phyloP scores from a whole-genome alignment of 2,797 vertebrate genomes.

The Tragelaphus oryx region DNA sequence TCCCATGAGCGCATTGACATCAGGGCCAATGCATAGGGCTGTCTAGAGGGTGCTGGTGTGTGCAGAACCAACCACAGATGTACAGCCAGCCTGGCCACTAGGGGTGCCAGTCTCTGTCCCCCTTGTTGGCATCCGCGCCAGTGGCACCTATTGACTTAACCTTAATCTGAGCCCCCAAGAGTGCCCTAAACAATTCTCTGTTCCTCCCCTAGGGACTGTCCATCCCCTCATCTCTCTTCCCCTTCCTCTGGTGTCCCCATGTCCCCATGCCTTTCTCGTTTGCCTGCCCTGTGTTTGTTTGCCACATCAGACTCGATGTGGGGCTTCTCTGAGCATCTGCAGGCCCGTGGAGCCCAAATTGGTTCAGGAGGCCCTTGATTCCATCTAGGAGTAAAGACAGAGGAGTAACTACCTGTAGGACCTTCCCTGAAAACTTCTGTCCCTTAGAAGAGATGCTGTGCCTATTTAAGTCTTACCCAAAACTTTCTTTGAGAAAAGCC shows the following conservation, averaged over 20 bases:
- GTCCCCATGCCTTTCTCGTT: neutral
- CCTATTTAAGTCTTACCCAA: neutral
- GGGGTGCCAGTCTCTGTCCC: neutral
- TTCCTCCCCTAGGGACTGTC: neutral
- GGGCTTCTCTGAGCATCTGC: neutral
- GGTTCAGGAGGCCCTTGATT: neutral
- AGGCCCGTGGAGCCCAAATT: no score
- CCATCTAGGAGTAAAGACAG: neutral
- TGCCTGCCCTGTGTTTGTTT: no score
- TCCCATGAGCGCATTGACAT: neutral
- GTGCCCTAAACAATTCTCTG: neutral
- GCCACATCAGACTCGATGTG: neutral
- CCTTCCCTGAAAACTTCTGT: neutral
- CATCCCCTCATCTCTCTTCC: neutral
- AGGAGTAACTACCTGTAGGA: neutral
- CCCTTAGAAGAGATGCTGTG: neutral
- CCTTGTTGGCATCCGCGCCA: neutral
- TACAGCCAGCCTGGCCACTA: neutral
- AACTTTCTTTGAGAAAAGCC: neutral
- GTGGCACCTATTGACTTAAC: neutral
- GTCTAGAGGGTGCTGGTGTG: neutral
- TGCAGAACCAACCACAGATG: neutral
- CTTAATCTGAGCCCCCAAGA: neutral
- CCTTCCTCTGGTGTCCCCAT: fast-evolving
- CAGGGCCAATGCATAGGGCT: no score